Percentiles rank a stretch among this genome's conserved stretches.
Evolutionary conservation across 2,888 invertebrate species (phyloP).

Genomic region (Electrophaes corylata): DNA sequence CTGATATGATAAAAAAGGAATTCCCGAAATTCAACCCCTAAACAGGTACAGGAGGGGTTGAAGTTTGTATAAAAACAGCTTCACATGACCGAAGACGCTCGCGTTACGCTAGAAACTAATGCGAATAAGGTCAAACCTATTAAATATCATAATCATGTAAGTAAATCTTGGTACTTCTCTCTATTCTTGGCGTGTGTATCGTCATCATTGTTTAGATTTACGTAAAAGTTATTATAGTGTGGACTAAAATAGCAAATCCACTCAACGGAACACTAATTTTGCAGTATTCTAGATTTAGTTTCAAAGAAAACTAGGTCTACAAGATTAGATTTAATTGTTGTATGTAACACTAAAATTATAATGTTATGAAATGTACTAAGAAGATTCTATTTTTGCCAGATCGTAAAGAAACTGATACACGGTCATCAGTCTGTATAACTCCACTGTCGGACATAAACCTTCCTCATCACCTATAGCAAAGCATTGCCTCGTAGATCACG

Average conservation of each 20-base stretch:
- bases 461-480: too few species aligned
- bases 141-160: background rate
- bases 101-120: too few species aligned
- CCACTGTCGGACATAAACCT: background rate
- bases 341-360: constrained; percentile 24
- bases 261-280: constrained; percentile 16
- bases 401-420: constrained; percentile 52
- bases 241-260: constrained; percentile 19
- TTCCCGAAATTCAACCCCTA: too few species aligned
- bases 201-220: constrained; percentile 18
- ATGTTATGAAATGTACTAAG: constrained; percentile 29
- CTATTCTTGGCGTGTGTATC: background rate
- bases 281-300: constrained; percentile 33
- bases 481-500: too few species aligned
- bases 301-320: constrained; percentile 33
- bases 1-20: too few species aligned
- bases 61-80: too few species aligned
- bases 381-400: constrained; percentile 52
- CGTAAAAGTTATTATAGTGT: constrained; percentile 11
- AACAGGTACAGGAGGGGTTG: too few species aligned
- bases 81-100: too few species aligned
- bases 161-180: background rate
- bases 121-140: too few species aligned
- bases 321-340: constrained; percentile 36
- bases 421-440: too few species aligned